Conservation (phyloP, 2,888 invertebrate genomes). For the Schizotus pectinicornis region DNA sequence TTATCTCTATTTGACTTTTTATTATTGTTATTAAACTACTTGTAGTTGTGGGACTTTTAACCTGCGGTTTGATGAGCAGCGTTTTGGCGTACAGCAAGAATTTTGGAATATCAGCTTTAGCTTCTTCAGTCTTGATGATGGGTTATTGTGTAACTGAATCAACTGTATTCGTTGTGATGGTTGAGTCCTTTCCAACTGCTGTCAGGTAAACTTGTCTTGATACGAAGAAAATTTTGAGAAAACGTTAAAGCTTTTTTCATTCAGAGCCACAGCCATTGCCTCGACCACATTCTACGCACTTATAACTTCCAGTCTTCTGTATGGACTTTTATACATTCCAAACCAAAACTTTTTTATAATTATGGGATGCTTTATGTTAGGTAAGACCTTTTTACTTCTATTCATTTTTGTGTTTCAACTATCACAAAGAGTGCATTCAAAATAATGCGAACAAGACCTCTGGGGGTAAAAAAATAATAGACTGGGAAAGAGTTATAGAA, state of each 20-base stretch:
- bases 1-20: not conserved
- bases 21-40: conserved; percentile 12
- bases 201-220: conserved; percentile 35
- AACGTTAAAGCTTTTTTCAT: not conserved
- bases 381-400: not conserved
- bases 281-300: not conserved
- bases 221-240: not conserved
- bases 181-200: conserved; percentile 44
- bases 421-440: not conserved
- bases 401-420: not conserved
- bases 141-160: conserved; percentile 26
- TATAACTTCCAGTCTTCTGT: conserved; percentile 1
- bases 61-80: conserved; percentile 18
- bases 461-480: too few species aligned
- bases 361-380: not conserved
- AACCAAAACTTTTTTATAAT: conserved; percentile 6
- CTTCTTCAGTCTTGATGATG: conserved; percentile 14
- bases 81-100: conserved; percentile 17
- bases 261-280: conserved; percentile 15
- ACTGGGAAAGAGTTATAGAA: too few species aligned
- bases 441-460: too few species aligned
- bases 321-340: conserved; percentile 7
- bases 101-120: conserved; percentile 3
- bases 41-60: conserved; percentile 27
- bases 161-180: conserved; percentile 36